These are phyloP conservation scores for Thaumetopoea pityocampa DNA, from an alignment of 1,140 invertebrate genomes.

Conservation along the genomic window DNA sequence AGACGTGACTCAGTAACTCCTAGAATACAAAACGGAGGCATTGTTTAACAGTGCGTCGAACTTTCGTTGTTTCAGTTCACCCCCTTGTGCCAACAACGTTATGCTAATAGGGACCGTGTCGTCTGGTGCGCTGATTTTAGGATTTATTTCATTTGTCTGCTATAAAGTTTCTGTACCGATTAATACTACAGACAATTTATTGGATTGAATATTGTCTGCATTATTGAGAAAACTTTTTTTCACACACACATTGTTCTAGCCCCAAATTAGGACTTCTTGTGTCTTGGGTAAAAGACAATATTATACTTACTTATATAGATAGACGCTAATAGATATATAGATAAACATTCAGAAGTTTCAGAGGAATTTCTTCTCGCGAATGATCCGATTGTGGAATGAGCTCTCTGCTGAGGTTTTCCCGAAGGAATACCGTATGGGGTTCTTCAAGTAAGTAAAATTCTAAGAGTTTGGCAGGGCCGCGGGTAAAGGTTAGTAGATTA, in stretches of 20 bases:
- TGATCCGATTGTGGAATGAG: too few species aligned
- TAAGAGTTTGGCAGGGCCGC: too few species aligned
- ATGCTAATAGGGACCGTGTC: slow-evolving; percentile 50
- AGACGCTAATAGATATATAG: too few species aligned
- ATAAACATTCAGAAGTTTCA: too few species aligned
- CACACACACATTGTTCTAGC: slow-evolving; percentile 1
- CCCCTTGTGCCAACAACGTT: slow-evolving; percentile 43
- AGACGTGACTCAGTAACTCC: slow-evolving; percentile 27
- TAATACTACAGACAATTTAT: slow-evolving; percentile 55
- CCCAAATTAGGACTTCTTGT: slow-evolving; percentile 1
- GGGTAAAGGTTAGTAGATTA: too few species aligned
- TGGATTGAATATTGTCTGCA: slow-evolving; percentile 35
- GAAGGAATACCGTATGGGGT: too few species aligned
- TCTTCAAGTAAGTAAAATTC: too few species aligned
- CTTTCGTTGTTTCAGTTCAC: slow-evolving; percentile 39
- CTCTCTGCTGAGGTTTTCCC: too few species aligned
- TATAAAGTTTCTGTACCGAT: slow-evolving; percentile 38
- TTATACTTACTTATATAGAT: too few species aligned
- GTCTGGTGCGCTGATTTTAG: slow-evolving; percentile 39
- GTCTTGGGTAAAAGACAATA: slow-evolving; percentile 21
- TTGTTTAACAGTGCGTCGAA: slow-evolving; percentile 45
- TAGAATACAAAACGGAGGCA: slow-evolving; percentile 28
- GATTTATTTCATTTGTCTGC: slow-evolving; percentile 60
- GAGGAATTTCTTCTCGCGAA: too few species aligned
- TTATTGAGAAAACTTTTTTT: slow-evolving; percentile 32